Evolutionary conservation across 2,888 invertebrate species (phyloP).

Genomic region (Campoplex capitator): DNA sequence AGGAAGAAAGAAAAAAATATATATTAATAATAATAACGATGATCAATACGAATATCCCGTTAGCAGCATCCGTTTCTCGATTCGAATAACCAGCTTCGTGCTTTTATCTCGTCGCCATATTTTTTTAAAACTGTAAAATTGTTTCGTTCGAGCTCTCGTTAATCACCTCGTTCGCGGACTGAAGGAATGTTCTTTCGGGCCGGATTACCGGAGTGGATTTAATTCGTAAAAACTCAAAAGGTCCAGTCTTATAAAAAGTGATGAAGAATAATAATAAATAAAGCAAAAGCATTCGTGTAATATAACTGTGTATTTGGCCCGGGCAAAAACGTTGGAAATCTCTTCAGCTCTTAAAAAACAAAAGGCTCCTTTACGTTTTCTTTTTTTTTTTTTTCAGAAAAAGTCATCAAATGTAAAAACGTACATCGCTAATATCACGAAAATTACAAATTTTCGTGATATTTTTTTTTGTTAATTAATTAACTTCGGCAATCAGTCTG

Average conservation of each 20-base stretch:
- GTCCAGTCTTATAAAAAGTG: constrained; percentile 9
- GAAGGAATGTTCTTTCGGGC: not conserved
- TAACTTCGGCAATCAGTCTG: too few species aligned
- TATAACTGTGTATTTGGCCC: not conserved
- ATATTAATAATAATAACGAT: not conserved
- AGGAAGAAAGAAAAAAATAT: not conserved
- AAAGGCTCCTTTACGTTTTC: not conserved
- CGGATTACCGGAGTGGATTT: constrained; percentile 3
- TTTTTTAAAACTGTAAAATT: not conserved
- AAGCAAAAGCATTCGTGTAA: not conserved
- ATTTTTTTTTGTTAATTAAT: not conserved
- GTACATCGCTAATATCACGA: not conserved
- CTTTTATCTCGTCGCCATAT: constrained; percentile 2
- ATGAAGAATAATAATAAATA: not conserved
- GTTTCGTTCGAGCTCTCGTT: constrained; percentile 12
- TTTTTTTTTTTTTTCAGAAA: not conserved
- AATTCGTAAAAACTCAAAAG: not conserved
- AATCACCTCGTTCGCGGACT: constrained; percentile 7
- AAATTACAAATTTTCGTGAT: too few species aligned
- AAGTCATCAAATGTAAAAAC: not conserved
- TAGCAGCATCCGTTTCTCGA: not conserved
- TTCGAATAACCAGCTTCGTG: not conserved
- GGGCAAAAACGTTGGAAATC: not conserved
- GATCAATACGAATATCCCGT: not conserved
- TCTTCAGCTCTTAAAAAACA: not conserved